phyloP scores from a whole-genome alignment of 2,888 invertebrate species.

The Drosophila lutescens region DNA sequence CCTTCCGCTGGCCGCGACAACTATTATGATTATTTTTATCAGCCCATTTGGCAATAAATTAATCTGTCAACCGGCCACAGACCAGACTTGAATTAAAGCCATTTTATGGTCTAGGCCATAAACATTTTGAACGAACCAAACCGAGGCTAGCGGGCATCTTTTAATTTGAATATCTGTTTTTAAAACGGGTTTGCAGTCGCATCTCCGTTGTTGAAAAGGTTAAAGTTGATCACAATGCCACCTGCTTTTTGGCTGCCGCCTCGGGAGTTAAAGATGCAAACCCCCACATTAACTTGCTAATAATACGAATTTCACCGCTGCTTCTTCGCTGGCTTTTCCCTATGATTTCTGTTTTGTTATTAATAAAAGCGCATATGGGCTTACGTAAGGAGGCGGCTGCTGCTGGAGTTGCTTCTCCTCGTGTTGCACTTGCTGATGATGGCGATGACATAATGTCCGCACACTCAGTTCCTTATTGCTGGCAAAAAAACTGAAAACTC shows the following conservation, averaged over 20 bases:
- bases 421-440: conserved; percentile 42
- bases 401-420: conserved; percentile 17
- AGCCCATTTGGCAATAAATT: conserved; percentile 44
- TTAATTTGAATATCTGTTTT: conserved; percentile 33
- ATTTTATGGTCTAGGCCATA: conserved; percentile 71
- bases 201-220: conserved; percentile 49
- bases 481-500: conserved; percentile 14
- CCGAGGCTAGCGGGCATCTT: conserved; percentile 38
- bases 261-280: conserved; percentile 32
- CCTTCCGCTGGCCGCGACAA: conserved; percentile 51
- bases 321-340: conserved; percentile 15
- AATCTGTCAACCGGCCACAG: conserved; percentile 7
- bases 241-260: conserved; percentile 29
- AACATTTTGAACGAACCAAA: conserved; percentile 51
- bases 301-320: conserved; percentile 68
- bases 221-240: conserved; percentile 61
- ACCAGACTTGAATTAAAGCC: conserved; percentile 55
- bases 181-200: conserved; percentile 57
- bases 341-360: conserved; percentile 45
- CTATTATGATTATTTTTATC: conserved; percentile 9
- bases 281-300: conserved; percentile 49
- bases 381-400: conserved; percentile 73
- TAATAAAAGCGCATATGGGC: conserved; percentile 68
- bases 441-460: conserved; percentile 72
- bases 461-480: conserved; percentile 69